Base-by-base conservation (phyloP, 2,888 invertebrate genomes). In the Pegoplata infirma region DNA sequence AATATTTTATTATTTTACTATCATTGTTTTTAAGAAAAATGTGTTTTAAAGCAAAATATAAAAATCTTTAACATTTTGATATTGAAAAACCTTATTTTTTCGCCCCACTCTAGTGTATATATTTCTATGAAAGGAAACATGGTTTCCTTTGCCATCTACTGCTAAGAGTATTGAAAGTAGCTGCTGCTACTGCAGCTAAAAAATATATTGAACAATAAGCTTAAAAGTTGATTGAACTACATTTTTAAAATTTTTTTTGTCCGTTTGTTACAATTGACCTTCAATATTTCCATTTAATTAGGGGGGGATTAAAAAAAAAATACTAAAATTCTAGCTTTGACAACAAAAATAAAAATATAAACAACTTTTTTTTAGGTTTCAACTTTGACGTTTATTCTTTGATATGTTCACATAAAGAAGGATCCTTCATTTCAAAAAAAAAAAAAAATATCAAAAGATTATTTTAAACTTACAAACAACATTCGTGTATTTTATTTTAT, bases 161-260 rank as follows among this genome's bases (percentile, higher is more conserved):
- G 14, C n/a, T 19, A 53, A 25, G 14, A 28, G 46, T 23, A 69
- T 40, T 40, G 23, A 28, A 25, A 19, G 40, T n/a, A 58, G 12
- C 21, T 44, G n/a, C 14, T 32, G 46, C 10, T 2, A 23, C 46
- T 63, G 21, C 19, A 63, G 63, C 19, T 56, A 14, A 21, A 53
- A 44, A 19, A n/a, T 4, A 47, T 12, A 10, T 21, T 19, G 25
- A 40, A 36, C 25, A 55, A 19, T 28, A 71, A 32, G 46, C 44
- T 55, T 55, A 40, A 61, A 56, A 71, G 63, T 64, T 56, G 53
- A 55, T 71, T 63, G 61, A 63, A 63, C 36, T 36, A 47, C n/a
- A n/a, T n/a, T n/a, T 56, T 72, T 25, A 16, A 32, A 32, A 8
- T 3, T 23, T 32, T 47, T 53, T 21, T 16, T 36, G 12, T 1